Percentiles rank a stretch among this genome's conserved stretches.
phyloP scores from a whole-genome alignment of 2,113 vertebrate genomes.

The Addax nasomaculatus region DNA sequence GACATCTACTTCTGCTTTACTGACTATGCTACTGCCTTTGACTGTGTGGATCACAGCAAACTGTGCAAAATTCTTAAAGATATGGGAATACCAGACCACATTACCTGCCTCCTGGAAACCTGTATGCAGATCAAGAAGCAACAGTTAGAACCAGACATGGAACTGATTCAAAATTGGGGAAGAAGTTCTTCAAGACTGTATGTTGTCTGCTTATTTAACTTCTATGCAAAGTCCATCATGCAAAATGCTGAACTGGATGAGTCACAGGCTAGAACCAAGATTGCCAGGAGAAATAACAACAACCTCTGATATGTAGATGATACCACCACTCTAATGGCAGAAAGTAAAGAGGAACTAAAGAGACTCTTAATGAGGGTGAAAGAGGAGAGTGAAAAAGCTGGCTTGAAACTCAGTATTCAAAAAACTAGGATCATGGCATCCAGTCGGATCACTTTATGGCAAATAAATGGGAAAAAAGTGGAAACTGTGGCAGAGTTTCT shows the following conservation, averaged over 20 bases:
- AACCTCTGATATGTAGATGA: not conserved
- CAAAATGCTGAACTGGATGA: not conserved
- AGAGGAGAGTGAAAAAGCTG: not conserved
- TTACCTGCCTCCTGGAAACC: not conserved
- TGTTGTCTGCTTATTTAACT: not conserved
- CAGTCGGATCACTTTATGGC: not conserved
- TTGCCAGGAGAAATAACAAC: not conserved
- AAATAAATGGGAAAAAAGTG: not conserved
- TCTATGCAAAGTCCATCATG: not conserved
- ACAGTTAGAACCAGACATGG: not conserved
- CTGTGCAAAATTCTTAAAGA: not conserved
- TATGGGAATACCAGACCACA: not conserved
- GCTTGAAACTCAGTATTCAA: not conserved
- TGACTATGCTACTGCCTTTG: not conserved
- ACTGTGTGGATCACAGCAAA: not conserved
- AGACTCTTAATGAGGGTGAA: not conserved
- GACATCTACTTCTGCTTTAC: not conserved
- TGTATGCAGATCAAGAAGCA: not conserved
- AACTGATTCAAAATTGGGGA: not conserved
- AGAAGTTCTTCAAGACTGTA: not conserved
- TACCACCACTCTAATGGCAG: not conserved
- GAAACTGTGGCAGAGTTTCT: not conserved
- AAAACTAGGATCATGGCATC: not conserved
- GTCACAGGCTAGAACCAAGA: not conserved
- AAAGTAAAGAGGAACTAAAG: not conserved